A percentile compares a stretch with the other conserved stretches of the same genome.
phyloP scores from a whole-genome alignment of 37 sponge, comb jelly and placozoan genomes.

The Axinella damicornis region DNA sequence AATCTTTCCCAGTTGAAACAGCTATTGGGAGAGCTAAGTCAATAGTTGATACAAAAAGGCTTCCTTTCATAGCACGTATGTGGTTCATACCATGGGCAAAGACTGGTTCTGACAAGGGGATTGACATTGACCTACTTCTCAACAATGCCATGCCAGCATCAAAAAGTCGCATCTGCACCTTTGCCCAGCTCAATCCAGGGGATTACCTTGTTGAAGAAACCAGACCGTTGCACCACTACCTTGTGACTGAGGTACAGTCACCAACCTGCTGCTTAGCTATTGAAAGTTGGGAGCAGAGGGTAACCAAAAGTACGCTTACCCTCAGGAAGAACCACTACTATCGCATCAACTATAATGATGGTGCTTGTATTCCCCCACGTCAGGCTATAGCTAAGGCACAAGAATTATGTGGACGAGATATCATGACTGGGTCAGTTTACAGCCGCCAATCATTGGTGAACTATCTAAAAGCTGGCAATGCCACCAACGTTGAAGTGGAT shows the following conservation, averaged over 20 bases:
- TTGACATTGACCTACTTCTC: conserved; percentile 8
- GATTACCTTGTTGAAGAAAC: conserved; percentile 12
- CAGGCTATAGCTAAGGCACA: background rate
- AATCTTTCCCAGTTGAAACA: background rate
- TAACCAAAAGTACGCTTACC: background rate
- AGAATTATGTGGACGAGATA: background rate
- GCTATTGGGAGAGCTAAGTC: conserved; percentile 28
- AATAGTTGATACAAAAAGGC: background rate
- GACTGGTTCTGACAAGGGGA: conserved; percentile 38
- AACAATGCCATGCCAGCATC: conserved; percentile 10
- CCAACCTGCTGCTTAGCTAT: background rate
- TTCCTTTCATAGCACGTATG: background rate
- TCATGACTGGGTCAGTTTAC: background rate
- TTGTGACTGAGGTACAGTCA: conserved; percentile 11
- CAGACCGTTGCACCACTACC: conserved; percentile 1
- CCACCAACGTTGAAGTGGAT: background rate
- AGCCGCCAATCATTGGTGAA: conserved; percentile 9
- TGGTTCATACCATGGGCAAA: conserved; percentile 34
- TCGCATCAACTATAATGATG: background rate
- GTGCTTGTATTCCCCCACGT: background rate
- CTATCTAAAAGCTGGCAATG: conserved; percentile 6
- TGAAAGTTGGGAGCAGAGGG: conserved; percentile 5
- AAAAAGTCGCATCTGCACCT: conserved; percentile 14
- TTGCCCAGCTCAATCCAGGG: conserved; percentile 26
- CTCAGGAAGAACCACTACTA: background rate